Evolutionary conservation across 2,113 vertebrate species (phyloP), one percentile per base, ranked within the genome.

Genomic region (Gopherus evgoodei): DNA sequence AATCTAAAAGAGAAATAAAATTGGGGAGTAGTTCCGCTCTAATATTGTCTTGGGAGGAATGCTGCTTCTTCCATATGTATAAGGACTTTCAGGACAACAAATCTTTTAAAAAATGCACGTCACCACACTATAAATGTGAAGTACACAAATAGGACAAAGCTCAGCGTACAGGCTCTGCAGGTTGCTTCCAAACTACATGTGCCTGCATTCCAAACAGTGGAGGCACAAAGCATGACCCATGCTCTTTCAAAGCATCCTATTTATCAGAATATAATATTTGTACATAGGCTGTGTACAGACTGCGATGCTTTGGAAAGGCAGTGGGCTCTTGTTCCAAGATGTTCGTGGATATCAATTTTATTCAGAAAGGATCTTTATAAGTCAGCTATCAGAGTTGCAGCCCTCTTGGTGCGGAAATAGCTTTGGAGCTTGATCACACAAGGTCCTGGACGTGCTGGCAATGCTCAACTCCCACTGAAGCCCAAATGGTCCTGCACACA

Each of bases 11-110:
- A 76, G 65, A 95, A 95, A 62, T 90, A 84, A 90, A 96, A 56
- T 54, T 86, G 83, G 90, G 87, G 42, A 97, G 29, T 87, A 47
- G 95, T 97, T 97, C 88, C 79, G 59, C 83, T 47, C 29, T 96
- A 49, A 96, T 89, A 24, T 84, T 84, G 59, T 97, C 86, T 81
- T 82, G 69, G 78, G 38, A 44, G 42, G 11, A 44, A 88, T 89
- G 94, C 90, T 91, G 42, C 89, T 93, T 56, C 13, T 17, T 94
- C 14, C 42, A 86, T 87, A 52, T 90, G 89, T 49, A 81, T 93
- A 87, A 90, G 88, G 93, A 5, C 27, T 84, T 96, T 89, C 69
- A 86, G 88, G 89, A 86, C 29, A 87, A 81, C 91, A 94, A 76
- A 84, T 95, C 54, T 94, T 97, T 94, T 29, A 14, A 62, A 27